These are phyloP conservation scores for Lagenorhynchus albirostris DNA, from an alignment of 2,113 vertebrate genomes.

Conservation along the genomic window DNA sequence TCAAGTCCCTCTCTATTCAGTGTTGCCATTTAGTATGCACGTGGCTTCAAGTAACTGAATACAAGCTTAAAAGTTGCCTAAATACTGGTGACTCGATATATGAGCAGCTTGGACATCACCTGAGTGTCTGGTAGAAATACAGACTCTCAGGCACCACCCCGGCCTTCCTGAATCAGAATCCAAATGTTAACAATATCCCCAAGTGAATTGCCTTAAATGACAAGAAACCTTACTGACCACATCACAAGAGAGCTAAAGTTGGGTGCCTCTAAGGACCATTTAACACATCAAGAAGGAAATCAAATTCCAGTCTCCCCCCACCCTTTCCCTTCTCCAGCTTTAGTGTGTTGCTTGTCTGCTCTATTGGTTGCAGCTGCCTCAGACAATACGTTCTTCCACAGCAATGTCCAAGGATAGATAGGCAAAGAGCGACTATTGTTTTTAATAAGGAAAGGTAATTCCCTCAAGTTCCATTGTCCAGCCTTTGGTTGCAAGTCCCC, in stretches of 20 bases:
- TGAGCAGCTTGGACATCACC: not conserved
- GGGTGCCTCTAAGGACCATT: not conserved
- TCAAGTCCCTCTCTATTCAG: not conserved
- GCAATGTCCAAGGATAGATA: not conserved
- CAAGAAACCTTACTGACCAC: not conserved
- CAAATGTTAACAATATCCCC: not conserved
- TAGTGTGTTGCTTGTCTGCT: fast-evolving
- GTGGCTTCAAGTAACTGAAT: not conserved
- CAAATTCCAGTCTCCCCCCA: not conserved
- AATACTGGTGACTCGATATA: not conserved
- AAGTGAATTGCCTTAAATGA: not conserved
- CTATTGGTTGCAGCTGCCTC: not conserved
- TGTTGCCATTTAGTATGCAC: not conserved
- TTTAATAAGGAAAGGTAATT: not conserved
- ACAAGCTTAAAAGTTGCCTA: not conserved
- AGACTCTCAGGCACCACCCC: not conserved
- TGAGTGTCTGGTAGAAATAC: not conserved
- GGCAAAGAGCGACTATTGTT: not conserved
- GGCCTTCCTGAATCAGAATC: not conserved
- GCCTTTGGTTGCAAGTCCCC: not conserved
- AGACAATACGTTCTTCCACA: not conserved
- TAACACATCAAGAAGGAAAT: not conserved
- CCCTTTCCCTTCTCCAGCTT: not conserved
- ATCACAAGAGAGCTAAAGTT: not conserved
- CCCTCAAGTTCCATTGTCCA: not conserved